A percentile compares a stretch with the other conserved stretches of the same genome.
Evolutionary conservation across 2,888 invertebrate genomes (phyloP).

Genomic region (Schizaphis graminum): DNA sequence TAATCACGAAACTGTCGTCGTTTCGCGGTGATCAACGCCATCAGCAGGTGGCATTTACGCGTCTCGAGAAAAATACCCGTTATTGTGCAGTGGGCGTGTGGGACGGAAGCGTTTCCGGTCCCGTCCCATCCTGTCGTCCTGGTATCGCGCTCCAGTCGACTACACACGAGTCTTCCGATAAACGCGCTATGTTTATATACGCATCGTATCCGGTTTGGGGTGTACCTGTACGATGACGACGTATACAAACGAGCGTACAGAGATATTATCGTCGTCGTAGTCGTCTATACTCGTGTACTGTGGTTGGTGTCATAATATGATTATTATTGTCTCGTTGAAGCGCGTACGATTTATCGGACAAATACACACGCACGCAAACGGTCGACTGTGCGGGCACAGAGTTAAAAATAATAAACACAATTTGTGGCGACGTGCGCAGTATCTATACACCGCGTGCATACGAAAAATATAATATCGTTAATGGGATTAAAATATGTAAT

Average conservation of each 20-base stretch:
- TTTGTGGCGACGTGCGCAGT: background rate
- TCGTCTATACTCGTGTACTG: background rate
- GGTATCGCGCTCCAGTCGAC: background rate
- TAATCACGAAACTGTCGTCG: background rate
- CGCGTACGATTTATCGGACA: background rate
- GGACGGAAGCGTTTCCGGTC: constrained; percentile 14
- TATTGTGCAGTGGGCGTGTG: background rate
- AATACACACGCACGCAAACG: background rate
- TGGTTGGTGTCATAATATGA: background rate
- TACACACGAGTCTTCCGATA: background rate
- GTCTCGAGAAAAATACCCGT: background rate
- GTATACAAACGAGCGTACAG: background rate
- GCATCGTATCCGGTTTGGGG: background rate
- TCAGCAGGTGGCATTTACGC: background rate
- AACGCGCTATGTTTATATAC: background rate
- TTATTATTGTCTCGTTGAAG: background rate
- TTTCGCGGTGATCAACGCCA: background rate
- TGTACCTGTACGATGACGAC: background rate
- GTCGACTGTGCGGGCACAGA: background rate
- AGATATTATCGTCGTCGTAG: background rate
- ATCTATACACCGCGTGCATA: background rate
- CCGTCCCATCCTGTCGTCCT: background rate
- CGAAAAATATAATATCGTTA: background rate
- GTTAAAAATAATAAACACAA: background rate
- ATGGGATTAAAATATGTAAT: background rate